Evolutionary conservation across 2,113 vertebrate genomes (phyloP), one percentile per base, ranked within the genome.

Genomic region (Nerophis lumbriciformis): DNA sequence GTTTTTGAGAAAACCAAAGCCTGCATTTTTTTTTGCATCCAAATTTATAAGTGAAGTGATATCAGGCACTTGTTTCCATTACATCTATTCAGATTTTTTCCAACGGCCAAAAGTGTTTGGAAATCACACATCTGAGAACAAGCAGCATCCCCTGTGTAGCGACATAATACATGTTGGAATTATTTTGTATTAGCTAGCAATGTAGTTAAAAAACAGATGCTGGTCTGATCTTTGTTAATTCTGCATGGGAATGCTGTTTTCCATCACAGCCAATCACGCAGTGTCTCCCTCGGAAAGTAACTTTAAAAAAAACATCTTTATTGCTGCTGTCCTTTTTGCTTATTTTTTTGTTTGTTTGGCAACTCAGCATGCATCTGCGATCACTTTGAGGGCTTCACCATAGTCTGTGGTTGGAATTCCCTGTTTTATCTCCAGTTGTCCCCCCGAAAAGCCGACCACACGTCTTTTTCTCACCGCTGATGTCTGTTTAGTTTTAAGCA

Each of bases 351-450:
- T 73, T 59, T 52, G 68, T 61, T 28, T 68, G 53, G 67, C 63
- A 61, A 70, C 48, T 59, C 57, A 52, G 45, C 0, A 0, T 70
- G 62, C 82, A 81, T 85, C 75, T 88, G 82, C 65, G 59, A 80
- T 83, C 77, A 82, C 68, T 85, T 85, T 83, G 82, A 65, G 70
- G 66, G 65, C 59, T 35, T 50, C 60, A 71, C 44, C 51, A 55
- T 39, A 65, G 60, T 71, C 66, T 81, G 72, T 11, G 64, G 65
- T 77, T 63, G 63, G 4, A 69, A 56, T 64, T 78, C 61, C 54
- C 60, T 61, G 64, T 50, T 78, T 72, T 61, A 68, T 69, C 67
- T 83, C 57, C 35, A 66, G 44, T 60, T 59, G 63, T 75, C 63
- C 53, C 38, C 11, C 61, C 3, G 1, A 13, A 54, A 68, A 42